Conservation (phyloP, 2,113 vertebrate species). For the Antigone vipio region DNA sequence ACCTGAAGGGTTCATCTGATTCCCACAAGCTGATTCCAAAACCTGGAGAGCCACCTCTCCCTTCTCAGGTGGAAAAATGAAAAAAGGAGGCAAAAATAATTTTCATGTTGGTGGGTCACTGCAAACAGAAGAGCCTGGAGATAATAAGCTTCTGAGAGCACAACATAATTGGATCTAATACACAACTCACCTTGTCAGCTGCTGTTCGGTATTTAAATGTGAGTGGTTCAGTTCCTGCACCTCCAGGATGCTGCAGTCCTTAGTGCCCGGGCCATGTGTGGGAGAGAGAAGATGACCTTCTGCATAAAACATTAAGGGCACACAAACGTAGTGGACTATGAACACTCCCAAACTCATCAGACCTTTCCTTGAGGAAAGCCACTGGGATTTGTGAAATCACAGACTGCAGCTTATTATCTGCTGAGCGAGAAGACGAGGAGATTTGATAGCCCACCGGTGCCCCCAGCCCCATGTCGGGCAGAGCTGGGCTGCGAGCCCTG, state of each 20-base stretch:
- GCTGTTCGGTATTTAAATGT: background rate
- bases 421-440: background rate
- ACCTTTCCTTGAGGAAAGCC: background rate
- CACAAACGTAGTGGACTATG: background rate
- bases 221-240: background rate
- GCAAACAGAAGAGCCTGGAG: background rate
- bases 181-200: background rate
- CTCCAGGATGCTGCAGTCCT: background rate
- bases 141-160: background rate
- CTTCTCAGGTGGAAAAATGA: background rate
- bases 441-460: background rate
- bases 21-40: background rate
- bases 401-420: background rate
- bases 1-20: background rate
- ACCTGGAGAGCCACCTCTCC: background rate
- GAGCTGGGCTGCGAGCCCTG: background rate
- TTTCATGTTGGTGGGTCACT: background rate
- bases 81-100: background rate
- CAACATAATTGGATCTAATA: background rate
- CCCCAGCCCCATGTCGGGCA: background rate
- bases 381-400: background rate
- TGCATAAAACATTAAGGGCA: background rate
- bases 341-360: background rate
- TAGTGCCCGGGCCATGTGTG: background rate
- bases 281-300: background rate